Conservation (phyloP, 2,888 invertebrate genomes). For the Arctia plantaginis region DNA sequence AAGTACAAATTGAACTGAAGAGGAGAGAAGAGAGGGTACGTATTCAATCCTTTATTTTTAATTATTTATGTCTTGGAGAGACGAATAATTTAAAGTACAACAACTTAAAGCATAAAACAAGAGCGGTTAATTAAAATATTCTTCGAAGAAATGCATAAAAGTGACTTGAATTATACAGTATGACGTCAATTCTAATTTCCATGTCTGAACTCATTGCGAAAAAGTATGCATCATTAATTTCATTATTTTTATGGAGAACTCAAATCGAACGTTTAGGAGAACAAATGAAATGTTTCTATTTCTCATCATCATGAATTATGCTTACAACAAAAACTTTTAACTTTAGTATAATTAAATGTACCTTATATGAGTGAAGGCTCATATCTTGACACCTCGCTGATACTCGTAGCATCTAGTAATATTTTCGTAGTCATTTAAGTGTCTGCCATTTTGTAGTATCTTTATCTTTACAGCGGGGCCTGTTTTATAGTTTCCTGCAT, state of each 20-base stretch:
- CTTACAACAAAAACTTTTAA: too few species aligned
- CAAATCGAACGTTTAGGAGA: background rate
- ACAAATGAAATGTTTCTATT: background rate
- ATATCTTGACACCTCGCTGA: too few species aligned
- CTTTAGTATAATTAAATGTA: too few species aligned
- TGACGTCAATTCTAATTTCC: background rate
- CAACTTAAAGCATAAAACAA: background rate
- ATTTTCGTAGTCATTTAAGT: too few species aligned
- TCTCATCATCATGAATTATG: background rate
- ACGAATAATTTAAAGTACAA: background rate
- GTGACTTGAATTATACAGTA: background rate
- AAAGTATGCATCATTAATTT: background rate
- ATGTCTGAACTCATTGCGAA: background rate
- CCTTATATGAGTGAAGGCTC: too few species aligned
- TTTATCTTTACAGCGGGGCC: too few species aligned
- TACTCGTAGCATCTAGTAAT: too few species aligned
- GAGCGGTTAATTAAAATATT: background rate
- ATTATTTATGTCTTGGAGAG: background rate
- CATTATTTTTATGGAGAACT: background rate
- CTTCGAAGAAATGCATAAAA: background rate
- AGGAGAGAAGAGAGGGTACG: conserved; percentile 96
- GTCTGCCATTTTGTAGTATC: too few species aligned
- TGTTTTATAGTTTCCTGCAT: too few species aligned
- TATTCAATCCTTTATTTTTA: conserved; percentile 4
- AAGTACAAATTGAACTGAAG: conserved; percentile 97